These are phyloP conservation scores for Orchestes rusci DNA, from an alignment of 2,888 invertebrate genomes.

Conservation along the genomic window DNA sequence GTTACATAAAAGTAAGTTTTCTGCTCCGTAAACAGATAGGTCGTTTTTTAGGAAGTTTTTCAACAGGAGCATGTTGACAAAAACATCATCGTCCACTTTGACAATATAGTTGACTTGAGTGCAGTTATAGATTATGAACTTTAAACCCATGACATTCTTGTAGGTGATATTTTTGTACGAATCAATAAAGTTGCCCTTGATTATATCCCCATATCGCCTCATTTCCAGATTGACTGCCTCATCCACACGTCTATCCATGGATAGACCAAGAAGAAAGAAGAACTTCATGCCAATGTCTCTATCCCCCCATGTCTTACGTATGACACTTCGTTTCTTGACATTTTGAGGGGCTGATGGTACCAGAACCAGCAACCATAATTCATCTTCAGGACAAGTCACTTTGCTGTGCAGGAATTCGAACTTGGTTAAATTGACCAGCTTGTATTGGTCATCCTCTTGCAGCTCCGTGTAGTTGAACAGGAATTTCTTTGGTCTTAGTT, in stretches of 20 bases:
- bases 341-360: slow-evolving; percentile 64
- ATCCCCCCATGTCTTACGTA: slow-evolving; percentile 70
- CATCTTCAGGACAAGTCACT: background rate
- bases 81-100: slow-evolving; percentile 72
- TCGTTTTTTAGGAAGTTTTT: slow-evolving; percentile 51
- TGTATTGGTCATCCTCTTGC: background rate
- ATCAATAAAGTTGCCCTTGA: slow-evolving; percentile 71
- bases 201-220: slow-evolving; percentile 53
- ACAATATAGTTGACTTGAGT: slow-evolving; percentile 55
- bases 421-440: background rate
- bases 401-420: background rate
- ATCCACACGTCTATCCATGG: background rate
- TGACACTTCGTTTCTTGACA: slow-evolving; percentile 53
- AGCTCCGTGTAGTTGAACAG: background rate
- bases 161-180: slow-evolving; percentile 76
- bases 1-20: slow-evolving; percentile 58
- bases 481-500: background rate
- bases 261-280: background rate
- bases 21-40: slow-evolving; percentile 55
- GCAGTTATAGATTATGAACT: slow-evolving; percentile 68
- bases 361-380: slow-evolving; percentile 51
- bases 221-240: background rate
- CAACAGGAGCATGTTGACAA: slow-evolving; percentile 60
- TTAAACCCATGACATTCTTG: slow-evolving; percentile 75
- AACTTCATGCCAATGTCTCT: slow-evolving; percentile 29